Evolutionary conservation across 2,797 vertebrate species (phyloP).

Genomic region (Salmo trutta): DNA sequence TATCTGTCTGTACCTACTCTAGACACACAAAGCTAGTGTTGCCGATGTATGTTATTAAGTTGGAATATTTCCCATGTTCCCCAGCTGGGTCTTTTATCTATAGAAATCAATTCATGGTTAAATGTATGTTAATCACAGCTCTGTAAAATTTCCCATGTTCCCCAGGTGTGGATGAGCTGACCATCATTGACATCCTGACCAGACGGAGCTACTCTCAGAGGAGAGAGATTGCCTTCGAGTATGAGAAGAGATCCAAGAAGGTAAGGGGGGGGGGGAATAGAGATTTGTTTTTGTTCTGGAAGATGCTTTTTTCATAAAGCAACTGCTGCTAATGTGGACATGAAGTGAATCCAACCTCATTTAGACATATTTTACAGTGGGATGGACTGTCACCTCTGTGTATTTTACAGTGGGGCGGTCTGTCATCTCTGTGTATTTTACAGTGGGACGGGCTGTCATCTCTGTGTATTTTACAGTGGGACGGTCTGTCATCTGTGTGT

Average conservation of each 20-base stretch:
- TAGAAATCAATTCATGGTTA: neutral
- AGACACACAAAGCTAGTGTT: neutral
- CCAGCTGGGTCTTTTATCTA: neutral
- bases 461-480: too few relatives aligned
- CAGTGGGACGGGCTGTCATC: too few relatives aligned
- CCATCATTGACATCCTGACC: slow-evolving; percentile 91
- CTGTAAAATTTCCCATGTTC: neutral
- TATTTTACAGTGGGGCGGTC: too few relatives aligned
- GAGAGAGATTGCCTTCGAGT: slow-evolving; percentile 89
- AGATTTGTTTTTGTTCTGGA: neutral
- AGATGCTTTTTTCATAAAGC: neutral
- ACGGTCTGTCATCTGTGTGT: too few relatives aligned
- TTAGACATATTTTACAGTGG: too few relatives aligned
- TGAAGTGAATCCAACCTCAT: too few relatives aligned
- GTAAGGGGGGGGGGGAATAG: slow-evolving; percentile 57
- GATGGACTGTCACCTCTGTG: too few relatives aligned
- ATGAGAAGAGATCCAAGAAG: slow-evolving; percentile 89
- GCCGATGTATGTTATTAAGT: neutral
- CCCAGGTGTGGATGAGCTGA: slow-evolving; percentile 92
- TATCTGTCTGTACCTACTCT: neutral
- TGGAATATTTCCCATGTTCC: neutral
- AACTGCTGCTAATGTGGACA: too few relatives aligned
- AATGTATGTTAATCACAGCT: neutral
- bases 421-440: too few relatives aligned
- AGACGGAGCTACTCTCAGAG: slow-evolving; percentile 88